Evolutionary conservation across 2,113 vertebrate genomes (phyloP).

Genomic region (Bagarius yarrelli): DNA sequence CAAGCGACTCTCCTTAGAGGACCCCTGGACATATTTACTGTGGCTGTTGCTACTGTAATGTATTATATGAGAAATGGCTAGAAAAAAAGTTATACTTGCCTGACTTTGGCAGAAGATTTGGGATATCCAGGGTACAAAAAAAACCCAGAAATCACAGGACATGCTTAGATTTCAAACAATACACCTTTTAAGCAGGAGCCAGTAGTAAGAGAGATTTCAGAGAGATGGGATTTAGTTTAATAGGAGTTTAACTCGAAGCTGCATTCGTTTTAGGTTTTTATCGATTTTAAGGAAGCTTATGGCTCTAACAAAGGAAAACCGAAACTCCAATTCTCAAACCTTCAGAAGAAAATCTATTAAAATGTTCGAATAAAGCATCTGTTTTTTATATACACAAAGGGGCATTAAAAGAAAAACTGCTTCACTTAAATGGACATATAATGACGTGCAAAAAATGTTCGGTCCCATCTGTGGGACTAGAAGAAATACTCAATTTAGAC

Average conservation of each 20-base stretch:
- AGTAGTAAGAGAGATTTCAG: too few species aligned
- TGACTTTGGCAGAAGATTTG: background rate
- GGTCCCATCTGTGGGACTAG: background rate
- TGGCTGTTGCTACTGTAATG: constrained; percentile 21
- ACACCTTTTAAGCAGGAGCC: background rate
- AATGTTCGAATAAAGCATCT: constrained; percentile 10
- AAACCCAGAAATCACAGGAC: background rate
- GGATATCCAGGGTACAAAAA: background rate
- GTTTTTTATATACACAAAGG: constrained; percentile 10
- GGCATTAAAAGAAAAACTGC: constrained; percentile 2
- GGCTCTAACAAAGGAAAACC: background rate
- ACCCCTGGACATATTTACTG: constrained; percentile 29
- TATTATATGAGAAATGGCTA: constrained; percentile 17
- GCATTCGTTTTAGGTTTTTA: background rate
- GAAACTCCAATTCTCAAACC: background rate
- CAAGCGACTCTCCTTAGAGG: constrained; percentile 14
- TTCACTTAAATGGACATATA: constrained; percentile 8
- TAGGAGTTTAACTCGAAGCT: background rate
- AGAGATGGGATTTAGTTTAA: background rate
- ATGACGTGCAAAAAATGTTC: constrained; percentile 12
- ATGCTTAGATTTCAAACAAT: background rate
- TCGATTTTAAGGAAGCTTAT: background rate
- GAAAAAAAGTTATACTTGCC: background rate
- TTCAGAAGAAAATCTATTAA: constrained; percentile 20
- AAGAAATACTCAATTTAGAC: background rate